phyloP scores from a whole-genome alignment of 2,888 invertebrate species.

The Acronicta aceris region DNA sequence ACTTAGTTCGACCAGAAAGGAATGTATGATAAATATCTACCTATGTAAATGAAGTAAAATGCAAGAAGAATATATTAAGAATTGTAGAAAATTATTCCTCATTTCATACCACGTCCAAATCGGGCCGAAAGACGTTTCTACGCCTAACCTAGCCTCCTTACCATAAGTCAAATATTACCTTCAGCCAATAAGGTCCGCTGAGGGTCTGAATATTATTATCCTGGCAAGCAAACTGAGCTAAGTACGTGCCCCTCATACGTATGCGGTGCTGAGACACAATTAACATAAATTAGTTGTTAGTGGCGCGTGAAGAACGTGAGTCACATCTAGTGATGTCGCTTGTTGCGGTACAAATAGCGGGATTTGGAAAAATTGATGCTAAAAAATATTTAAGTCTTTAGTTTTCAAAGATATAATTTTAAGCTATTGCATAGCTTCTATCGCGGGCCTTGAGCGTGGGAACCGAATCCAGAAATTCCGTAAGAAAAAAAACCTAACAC shows the following conservation, averaged over 20 bases:
- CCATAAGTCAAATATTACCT: slow-evolving; percentile 43
- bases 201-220: slow-evolving; percentile 59
- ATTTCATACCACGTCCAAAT: not conserved
- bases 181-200: slow-evolving; percentile 52
- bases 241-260: slow-evolving; percentile 81
- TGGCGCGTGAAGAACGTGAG: slow-evolving; percentile 87
- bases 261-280: slow-evolving; percentile 74
- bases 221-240: slow-evolving; percentile 69
- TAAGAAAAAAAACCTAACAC: too few relatives aligned
- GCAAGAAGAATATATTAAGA: not conserved
- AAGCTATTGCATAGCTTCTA: too few relatives aligned
- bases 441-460: too few relatives aligned
- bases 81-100: not conserved
- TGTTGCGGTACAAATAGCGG: slow-evolving; percentile 1
- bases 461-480: too few relatives aligned
- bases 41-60: too few relatives aligned
- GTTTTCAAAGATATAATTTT: too few relatives aligned
- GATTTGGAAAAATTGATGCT: slow-evolving; percentile 7
- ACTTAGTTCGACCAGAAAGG: too few relatives aligned
- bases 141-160: slow-evolving; percentile 11
- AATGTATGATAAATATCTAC: too few relatives aligned
- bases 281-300: slow-evolving; percentile 86
- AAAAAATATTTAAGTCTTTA: too few relatives aligned
- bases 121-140: slow-evolving; percentile 2
- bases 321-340: slow-evolving; percentile 62